Base-by-base conservation (phyloP, 2,113 vertebrate genomes). In the Rana temporaria region DNA sequence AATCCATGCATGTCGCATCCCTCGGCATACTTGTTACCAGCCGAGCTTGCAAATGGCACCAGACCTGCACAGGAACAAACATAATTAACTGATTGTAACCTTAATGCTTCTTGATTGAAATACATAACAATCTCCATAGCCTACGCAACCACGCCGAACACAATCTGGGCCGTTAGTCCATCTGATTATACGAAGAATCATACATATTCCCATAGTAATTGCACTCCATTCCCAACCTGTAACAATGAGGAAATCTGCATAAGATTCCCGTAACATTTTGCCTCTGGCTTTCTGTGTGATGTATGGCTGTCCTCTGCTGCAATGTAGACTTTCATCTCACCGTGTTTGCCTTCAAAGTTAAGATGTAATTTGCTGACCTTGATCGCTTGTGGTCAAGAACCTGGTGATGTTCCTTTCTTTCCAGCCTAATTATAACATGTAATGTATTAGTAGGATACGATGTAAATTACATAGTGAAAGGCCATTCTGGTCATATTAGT, bases 161-260 rank as follows among this genome's bases (percentile, higher is more conserved):
- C 59, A 64, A 53, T 63, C 66, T 63, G 20, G 71, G 57, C 34
- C 60, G 65, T 72, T 34, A 64, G 26, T 64, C 48, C 62, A 56
- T 1, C 48, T 65, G 18, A 63, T 38, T 57, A 60, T 74, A 66
- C 66, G 42, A 38, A 16, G 26, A 57, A 74, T 55, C 48, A 74
- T 56, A 38, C 30, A 59, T 82, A 67, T 82, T 65, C 80, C 62
- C 70, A 74, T 56, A 82, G 42, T 82, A 75, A 75, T 75, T 75
- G 30, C 30, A 38, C 24, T 57, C 62, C 15, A 48, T 19, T 65
- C 42, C 53, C 57, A 57, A 66, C 48, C 74, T 67, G 52, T 56
- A n/a, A 75, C 80, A 82, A 67, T 67, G 20, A 67, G 38, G 26
- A 57, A 52, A 75, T 82, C n/a, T 66, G 60, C 70, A 74, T 66